Base-by-base conservation (phyloP, 2,113 vertebrate genomes). In the Pagrus major region DNA sequence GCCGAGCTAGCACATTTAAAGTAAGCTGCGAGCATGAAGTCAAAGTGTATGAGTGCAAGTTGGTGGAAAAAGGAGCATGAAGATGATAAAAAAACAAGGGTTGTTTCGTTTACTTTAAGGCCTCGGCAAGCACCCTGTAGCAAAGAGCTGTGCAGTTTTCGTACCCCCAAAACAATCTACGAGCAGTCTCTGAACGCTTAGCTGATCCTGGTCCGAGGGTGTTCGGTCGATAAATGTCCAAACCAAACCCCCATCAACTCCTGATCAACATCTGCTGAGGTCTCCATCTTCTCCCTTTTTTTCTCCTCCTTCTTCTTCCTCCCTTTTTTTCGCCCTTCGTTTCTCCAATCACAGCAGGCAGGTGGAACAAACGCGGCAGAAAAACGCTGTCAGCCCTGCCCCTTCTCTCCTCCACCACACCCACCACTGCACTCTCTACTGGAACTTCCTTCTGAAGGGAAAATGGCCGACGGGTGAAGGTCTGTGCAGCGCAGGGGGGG, bases 71-170 rank as follows among this genome's bases (percentile, higher is more conserved):
- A 44, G 9, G 20, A 75, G 27, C 11, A 55, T 42, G 61, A 77
- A 71, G 44, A 71, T 68, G 33, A 83, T 54, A 81, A 25, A 2
- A 39, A 72, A 33, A 72, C 41, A 47, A 15, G 10, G 8, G 44
- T 77, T 3, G 18, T 68, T 60, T 76, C 33, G 75, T 77, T 70
- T 60, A 65, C 41, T 65, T 84, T 87, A 91, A 93, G 93, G 91
- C 86, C 67, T 78, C 4, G 52, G 83, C 86, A 88, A 90, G 83
- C 88, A 83, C 88, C 88, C 83, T 72, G 74, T 18, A 61, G 66
- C 59, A 66, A 69, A 80, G 84, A 89, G 86, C 84, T 86, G 86
- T 90, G 91, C 91, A 85, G 86, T 76, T 55, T 58, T 76, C 71
- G 33, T 80, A 88, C 78, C 86, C 86, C 23, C 10, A 37, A 70